These are phyloP conservation scores for Eupithecia tripunctaria DNA, from an alignment of 2,888 invertebrate species.

Conservation along the genomic window DNA sequence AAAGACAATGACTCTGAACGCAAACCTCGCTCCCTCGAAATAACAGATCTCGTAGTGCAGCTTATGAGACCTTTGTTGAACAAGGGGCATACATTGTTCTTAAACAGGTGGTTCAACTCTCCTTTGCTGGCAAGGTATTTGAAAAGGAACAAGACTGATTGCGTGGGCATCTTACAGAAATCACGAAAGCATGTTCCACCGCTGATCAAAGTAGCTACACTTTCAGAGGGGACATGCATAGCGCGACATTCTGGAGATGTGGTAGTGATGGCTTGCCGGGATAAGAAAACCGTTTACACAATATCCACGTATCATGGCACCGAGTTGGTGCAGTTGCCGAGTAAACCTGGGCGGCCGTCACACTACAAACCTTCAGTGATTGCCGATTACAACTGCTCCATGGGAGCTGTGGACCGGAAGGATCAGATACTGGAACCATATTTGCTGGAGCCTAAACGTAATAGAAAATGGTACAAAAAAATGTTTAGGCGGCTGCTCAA, in stretches of 20 bases:
- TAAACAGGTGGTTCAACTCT: not conserved
- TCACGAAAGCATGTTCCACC: not conserved
- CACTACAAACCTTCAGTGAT: not conserved
- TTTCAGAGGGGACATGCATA: not conserved
- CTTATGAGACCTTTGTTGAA: not conserved
- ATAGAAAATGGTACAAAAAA: not conserved
- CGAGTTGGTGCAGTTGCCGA: not conserved
- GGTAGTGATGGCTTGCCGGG: not conserved
- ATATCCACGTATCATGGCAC: constrained; percentile 3
- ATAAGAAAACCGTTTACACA: constrained; percentile 1
- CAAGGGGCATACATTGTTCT: not conserved
- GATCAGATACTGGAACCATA: not conserved
- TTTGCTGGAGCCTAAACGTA: not conserved
- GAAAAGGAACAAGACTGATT: constrained; percentile 2
- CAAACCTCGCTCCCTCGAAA: not conserved
- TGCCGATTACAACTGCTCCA: not conserved
- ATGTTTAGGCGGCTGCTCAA: not conserved
- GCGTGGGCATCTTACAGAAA: not conserved
- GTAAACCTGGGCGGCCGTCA: not conserved
- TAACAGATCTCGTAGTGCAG: not conserved
- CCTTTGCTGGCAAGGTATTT: constrained; percentile 3
- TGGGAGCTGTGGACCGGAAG: not conserved
- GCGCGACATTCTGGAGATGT: not conserved
- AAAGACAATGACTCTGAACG: not conserved
- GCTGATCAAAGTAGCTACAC: not conserved